phyloP scores from a whole-genome alignment of 2,113 vertebrate genomes.

The Spilogale gracilis region DNA sequence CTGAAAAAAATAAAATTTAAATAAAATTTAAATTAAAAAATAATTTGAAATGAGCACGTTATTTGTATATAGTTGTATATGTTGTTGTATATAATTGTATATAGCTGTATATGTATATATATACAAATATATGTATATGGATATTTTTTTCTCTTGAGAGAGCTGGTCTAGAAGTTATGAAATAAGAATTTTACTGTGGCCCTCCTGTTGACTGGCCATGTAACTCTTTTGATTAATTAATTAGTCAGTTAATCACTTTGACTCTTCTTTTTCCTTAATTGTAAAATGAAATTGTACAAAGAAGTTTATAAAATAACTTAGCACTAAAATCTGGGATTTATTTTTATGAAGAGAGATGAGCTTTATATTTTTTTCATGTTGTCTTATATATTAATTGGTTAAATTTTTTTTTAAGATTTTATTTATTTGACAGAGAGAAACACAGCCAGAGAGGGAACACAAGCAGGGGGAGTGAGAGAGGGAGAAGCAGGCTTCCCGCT shows the following conservation, averaged over 20 bases:
- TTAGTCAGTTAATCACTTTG: conserved; percentile 33
- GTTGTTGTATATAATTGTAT: neutral
- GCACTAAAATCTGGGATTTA: conserved; percentile 45
- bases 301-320: conserved; percentile 44
- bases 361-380: conserved; percentile 34
- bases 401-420: neutral
- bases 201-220: neutral
- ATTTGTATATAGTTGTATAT: neutral
- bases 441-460: no score
- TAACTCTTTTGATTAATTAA: conserved; percentile 16
- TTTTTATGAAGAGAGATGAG: conserved; percentile 47
- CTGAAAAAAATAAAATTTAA: no score
- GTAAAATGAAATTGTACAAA: conserved; percentile 51
- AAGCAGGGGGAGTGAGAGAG: no score
- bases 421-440: neutral
- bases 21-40: neutral
- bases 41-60: neutral
- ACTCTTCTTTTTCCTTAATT: conserved; percentile 43
- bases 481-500: no score
- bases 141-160: conserved; percentile 37
- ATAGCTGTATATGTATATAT: neutral
- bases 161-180: conserved; percentile 41
- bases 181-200: conserved; percentile 10
- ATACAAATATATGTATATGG: neutral
- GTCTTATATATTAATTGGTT: neutral